Base-by-base conservation (phyloP, 2,797 vertebrate genomes). In the Helostoma temminkii region DNA sequence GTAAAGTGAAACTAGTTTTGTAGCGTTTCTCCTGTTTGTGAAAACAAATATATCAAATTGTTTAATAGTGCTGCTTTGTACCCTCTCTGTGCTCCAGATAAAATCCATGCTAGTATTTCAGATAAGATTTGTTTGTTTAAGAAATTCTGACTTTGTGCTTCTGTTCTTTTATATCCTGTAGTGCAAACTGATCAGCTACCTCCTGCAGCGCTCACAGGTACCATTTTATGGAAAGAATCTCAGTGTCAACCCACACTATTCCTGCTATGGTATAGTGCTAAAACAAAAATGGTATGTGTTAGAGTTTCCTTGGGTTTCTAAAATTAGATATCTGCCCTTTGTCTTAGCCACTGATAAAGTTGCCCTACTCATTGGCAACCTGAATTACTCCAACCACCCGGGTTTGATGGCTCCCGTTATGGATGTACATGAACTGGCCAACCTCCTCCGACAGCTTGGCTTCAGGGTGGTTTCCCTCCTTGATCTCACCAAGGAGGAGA, bases 391-490 rank as follows among this genome's bases (percentile, higher is more conserved):
- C 53, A 82, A 95, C 77, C 95, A 96, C 69, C 94, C 93, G 2
- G 84, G 84, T 71, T 87, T 97, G 50, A 77, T 95, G 92, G 96
- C 96, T n/a, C 96, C 96, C 0, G 45, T 94, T 49, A 95, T 89
- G 71, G 96, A 97, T 26, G 96, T 97, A 15, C 95, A 94, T 41
- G 93, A 96, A 82, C 91, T 97, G 59, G 88, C 93, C 12, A 92
- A 63, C 74, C 93, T 94, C 22, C 90, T 97, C 48, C 94, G 93
- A 65, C 94, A 94, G 62, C 91, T 97, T 8, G 90, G 75, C 65
- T 97, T 97, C 85, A 93, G 95, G 70, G 95, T 97, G 10, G 94
- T 97, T 30, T 96, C 96, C 30, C 90, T 97, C 72, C 89, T 97
- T 72, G 96, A 97, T 72, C 92, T 97, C 81, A 96, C 91, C 64